Base-by-base conservation (phyloP, 2,113 vertebrate species). In the Motacilla tschutschensis region DNA sequence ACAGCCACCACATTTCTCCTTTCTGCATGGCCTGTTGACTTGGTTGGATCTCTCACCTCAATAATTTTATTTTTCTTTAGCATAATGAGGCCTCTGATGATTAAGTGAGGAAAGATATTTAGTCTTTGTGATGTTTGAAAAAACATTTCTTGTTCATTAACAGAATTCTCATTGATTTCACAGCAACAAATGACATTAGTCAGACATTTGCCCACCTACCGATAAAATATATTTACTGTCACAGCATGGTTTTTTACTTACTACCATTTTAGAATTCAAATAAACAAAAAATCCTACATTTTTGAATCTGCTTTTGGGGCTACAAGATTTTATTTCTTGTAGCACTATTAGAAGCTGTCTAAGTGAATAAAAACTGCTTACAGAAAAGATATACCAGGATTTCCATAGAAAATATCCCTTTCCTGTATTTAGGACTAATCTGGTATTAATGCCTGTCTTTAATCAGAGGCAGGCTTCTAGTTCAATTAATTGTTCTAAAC, bases 341-440 rank as follows among this genome's bases (percentile, higher is more conserved):
- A 79, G 47, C 33, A 24, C 8, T 76, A 14, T 62, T 88, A 66
- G 55, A 79, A 73, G 20, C 14, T 84, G 3, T n/a, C 18, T 89
- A 79, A 72, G n/a, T 70, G 47, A 88, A 62, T 51, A 83, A 54
- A 88, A 79, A 64, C 40, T 84, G 22, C 51, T 86, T 81, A 83
- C 18, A 70, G 63, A 59, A 91, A 91, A 82, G 11, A 38, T 48
- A 66, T n/a, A 85, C 44, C 28, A 59, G 67, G 71, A 81, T 88
- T 84, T 92, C 72, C 14, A 9, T 8, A 38, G 44, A 44, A 74
- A 86, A 87, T 73, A 63, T 77, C 77, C 57, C 25, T 44, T 88
- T 93, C 36, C 48, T 70, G 24, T 84, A 24, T 79, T 87, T 88
- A 87, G 85, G 60, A 87, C 40, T 92, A 84, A 88, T 82, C 64